Evolutionary conservation across 2,888 invertebrate genomes (phyloP).

Genomic region (Sarcophaga subvicina): DNA sequence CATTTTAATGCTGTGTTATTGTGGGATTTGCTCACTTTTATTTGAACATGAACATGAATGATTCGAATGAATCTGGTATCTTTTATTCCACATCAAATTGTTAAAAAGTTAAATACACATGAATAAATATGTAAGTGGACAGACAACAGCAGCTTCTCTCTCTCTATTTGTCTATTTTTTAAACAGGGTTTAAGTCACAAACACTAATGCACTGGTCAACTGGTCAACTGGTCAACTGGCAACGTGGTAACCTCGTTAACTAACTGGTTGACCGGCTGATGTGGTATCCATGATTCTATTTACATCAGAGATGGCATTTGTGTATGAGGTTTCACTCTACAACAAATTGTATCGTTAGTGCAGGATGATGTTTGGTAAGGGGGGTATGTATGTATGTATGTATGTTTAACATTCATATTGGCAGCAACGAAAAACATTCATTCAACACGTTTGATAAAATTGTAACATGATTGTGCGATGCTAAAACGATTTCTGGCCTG

Average conservation of each 20-base stretch:
- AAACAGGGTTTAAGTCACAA: conserved; percentile 22
- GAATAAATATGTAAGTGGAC: conserved; percentile 14
- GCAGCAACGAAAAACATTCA: conserved; percentile 32
- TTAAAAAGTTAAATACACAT: conserved; percentile 44
- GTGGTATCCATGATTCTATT: conserved; percentile 9
- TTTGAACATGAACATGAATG: too few relatives aligned
- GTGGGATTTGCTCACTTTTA: too few relatives aligned
- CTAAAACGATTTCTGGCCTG: conserved; percentile 58
- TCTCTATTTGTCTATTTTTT: background rate
- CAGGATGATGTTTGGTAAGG: background rate
- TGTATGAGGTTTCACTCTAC: conserved; percentile 17
- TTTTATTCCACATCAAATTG: conserved; percentile 18
- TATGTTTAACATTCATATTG: conserved; percentile 49
- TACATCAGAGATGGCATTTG: conserved; percentile 40
- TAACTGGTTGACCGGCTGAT: background rate
- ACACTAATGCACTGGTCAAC: conserved; percentile 31
- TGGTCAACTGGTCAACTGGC: background rate
- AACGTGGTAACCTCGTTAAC: background rate
- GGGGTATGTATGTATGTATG: background rate
- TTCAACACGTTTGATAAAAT: conserved; percentile 63
- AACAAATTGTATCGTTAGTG: conserved; percentile 44
- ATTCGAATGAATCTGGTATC: background rate
- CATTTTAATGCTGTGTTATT: background rate
- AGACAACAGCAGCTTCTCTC: conserved; percentile 13
- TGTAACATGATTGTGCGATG: conserved; percentile 51